Evolutionary conservation across 2,113 vertebrate genomes (phyloP).

Genomic region (Grus americana): DNA sequence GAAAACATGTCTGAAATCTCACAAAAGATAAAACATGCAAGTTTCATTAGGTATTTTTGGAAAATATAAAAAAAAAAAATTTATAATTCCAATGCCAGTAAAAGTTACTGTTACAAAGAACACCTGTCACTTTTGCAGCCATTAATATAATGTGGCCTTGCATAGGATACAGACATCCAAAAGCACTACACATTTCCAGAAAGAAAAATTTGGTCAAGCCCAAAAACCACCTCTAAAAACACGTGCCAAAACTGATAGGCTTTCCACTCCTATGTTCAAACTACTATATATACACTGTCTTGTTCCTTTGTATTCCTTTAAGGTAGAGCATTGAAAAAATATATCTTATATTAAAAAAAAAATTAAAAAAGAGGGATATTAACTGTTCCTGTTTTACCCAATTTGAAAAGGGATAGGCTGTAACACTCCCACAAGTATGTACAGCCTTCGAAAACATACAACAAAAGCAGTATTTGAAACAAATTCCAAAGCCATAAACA

Average conservation of each 20-base stretch:
- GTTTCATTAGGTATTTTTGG: neutral
- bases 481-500: neutral
- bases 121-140: neutral
- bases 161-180: neutral
- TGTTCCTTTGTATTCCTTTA: neutral
- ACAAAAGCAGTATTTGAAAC: neutral
- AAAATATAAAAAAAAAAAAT: neutral
- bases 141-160: neutral
- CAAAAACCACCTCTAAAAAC: neutral
- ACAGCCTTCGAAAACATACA: neutral
- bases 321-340: neutral
- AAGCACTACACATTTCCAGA: neutral
- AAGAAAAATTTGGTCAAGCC: neutral
- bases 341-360: no score
- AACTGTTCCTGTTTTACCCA: neutral
- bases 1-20: neutral
- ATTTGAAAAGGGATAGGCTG: neutral
- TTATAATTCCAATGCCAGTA: neutral
- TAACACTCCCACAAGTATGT: neutral
- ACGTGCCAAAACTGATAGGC: rapidly evolving
- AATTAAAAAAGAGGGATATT: neutral
- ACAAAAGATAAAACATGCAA: neutral
- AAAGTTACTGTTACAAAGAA: neutral
- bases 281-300: neutral
- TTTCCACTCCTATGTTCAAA: neutral